Evolutionary conservation across 37 sponge, comb jelly and placozoan species (phyloP), one percentile per base, ranked within the genome.

Genomic region (Hexactinellida sp.): DNA sequence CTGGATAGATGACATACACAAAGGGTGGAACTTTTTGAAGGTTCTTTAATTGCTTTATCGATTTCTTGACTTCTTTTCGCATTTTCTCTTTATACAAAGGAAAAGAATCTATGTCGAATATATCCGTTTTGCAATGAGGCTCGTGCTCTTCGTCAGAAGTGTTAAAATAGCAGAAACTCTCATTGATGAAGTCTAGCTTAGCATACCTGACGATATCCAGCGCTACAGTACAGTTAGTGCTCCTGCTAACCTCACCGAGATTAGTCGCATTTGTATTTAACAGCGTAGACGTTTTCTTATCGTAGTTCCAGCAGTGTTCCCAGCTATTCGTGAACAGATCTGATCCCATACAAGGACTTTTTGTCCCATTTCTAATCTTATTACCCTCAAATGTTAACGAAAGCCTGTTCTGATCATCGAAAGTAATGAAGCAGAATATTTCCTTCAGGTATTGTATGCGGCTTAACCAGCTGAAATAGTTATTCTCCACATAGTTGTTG

Each of bases 1-100:
- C 76, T 63, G 76, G 76, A n/a, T 63, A 63, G 76, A 63, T 63
- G 3, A 63, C 76, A n/a, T 63, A 63, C 28, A 63, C 76, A 7
- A 21, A 32, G 30, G 32, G 5, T 3, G 76, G 76, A 10, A 25
- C 5, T 21, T 23, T 7, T 7, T 32, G 3, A 3, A 21, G 30
- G 13, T 1, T 28, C 34, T 32, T 63, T 5, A 63, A 63, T 25
- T 23, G 3, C 5, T 63, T n/a, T 25, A 63, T 63, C 25, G 30
- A 7, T 63, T 63, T 63, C 76, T 63, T 63, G 3, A 23, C 76
- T 63, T 63, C 76, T 25, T 32, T 32, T n/a, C 13, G 25, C 76
- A 63, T 32, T 63, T 1, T 63, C 28, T 28, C 13, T 23, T 25
- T 25, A 28, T 63, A 63, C 5, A 3, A 3, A 21, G 76, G 76